A percentile compares a stretch with the other conserved stretches of the same genome.
phyloP scores from a whole-genome alignment of 2,888 invertebrate species.

The Melanotus villosus region DNA sequence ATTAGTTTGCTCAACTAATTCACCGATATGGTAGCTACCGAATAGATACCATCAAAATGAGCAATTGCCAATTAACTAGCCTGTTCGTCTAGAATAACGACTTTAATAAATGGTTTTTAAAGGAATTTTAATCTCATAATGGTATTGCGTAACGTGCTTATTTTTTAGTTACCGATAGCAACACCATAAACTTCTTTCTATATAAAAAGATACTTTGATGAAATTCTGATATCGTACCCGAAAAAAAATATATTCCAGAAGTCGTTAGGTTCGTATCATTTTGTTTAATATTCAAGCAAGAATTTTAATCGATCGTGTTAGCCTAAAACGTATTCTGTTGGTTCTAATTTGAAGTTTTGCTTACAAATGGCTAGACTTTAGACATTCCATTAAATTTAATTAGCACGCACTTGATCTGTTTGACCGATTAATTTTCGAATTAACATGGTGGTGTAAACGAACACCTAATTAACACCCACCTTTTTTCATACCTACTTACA shows the following conservation, averaged over 20 bases:
- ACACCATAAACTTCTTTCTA: too few relatives aligned
- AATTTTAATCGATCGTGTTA: slow-evolving; percentile 15
- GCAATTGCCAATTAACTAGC: slow-evolving; percentile 20
- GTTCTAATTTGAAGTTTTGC: background rate
- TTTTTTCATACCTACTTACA: too few relatives aligned
- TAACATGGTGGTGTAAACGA: background rate
- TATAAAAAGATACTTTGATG: slow-evolving; percentile 1
- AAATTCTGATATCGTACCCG: too few relatives aligned
- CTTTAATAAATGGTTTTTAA: slow-evolving; percentile 14
- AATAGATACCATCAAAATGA: slow-evolving; percentile 21
- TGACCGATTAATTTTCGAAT: background rate
- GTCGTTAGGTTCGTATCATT: background rate
- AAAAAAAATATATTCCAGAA: too few relatives aligned
- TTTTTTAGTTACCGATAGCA: background rate
- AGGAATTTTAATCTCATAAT: slow-evolving; percentile 15
- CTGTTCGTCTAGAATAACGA: background rate
- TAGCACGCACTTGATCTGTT: background rate
- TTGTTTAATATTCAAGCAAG: background rate
- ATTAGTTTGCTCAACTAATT: slow-evolving; percentile 23
- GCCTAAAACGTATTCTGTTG: background rate
- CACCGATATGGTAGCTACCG: slow-evolving; percentile 20
- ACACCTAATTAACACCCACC: background rate
- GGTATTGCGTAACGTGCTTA: slow-evolving; percentile 17
- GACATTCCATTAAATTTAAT: background rate
- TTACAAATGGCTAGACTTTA: slow-evolving; percentile 1